Evolutionary conservation across 2,888 invertebrate species (phyloP).

Genomic region (Drosophila nr. medialis): DNA sequence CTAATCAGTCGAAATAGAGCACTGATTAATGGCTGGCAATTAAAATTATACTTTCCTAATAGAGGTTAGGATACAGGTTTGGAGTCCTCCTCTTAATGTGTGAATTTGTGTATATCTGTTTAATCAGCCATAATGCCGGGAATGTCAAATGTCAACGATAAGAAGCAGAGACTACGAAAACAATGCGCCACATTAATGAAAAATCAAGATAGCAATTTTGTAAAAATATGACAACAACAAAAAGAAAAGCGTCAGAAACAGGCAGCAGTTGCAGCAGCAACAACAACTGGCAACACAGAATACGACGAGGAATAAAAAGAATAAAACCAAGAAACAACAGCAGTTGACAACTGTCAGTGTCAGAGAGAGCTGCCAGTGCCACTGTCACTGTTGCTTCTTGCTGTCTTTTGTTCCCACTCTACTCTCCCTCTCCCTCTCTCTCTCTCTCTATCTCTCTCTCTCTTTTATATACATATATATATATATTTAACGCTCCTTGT

Average conservation of each 20-base stretch:
- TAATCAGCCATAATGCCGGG: slow-evolving; percentile 32
- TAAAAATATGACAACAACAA: slow-evolving; percentile 45
- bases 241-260: slow-evolving; percentile 37
- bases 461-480: neutral
- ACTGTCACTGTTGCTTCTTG: slow-evolving; percentile 79
- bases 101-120: slow-evolving; percentile 1
- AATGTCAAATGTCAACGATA: slow-evolving; percentile 50
- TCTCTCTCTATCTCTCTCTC: slow-evolving; percentile 1
- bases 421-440: slow-evolving; percentile 5
- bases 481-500: slow-evolving; percentile 4
- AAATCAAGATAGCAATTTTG: slow-evolving; percentile 56
- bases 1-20: neutral
- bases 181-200: slow-evolving; percentile 63
- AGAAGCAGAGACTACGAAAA: slow-evolving; percentile 27
- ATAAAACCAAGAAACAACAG: slow-evolving; percentile 75
- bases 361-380: slow-evolving; percentile 70
- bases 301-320: slow-evolving; percentile 38
- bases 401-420: slow-evolving; percentile 66
- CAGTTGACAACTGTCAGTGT: slow-evolving; percentile 83
- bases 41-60: neutral
- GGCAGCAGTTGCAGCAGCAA: slow-evolving; percentile 24
- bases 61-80: neutral
- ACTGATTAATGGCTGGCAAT: slow-evolving; percentile 2
- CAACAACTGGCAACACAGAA: slow-evolving; percentile 9
- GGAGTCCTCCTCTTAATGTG: neutral